phyloP scores from a whole-genome alignment of 2,888 invertebrate species.

The Nephrotoma appendiculata region DNA sequence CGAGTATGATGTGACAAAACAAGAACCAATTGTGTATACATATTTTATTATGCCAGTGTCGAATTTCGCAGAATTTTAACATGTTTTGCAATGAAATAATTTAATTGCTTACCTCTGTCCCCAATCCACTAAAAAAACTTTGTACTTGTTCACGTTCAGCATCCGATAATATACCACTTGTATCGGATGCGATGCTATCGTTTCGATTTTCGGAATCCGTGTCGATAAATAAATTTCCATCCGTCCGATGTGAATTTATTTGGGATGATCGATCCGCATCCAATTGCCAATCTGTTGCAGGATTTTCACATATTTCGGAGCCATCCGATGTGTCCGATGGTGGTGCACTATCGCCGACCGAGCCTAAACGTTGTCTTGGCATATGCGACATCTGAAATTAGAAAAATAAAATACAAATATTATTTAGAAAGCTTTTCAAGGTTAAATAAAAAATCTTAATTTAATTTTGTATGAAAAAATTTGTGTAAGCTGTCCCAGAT shows the following conservation, averaged over 20 bases:
- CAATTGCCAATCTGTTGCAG: conserved; percentile 24
- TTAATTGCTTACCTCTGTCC: conserved; percentile 41
- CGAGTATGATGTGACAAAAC: background rate
- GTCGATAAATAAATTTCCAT: conserved; percentile 24
- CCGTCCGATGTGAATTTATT: conserved; percentile 19
- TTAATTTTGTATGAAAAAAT: too few species aligned
- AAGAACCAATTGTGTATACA: background rate
- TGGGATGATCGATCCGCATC: conserved; percentile 23
- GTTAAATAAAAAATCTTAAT: too few species aligned
- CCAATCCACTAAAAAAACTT: conserved; percentile 58
- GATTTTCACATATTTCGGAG: conserved; percentile 27
- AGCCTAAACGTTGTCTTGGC: conserved; percentile 39
- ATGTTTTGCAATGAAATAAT: background rate
- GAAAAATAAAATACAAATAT: background rate
- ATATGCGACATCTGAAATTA: conserved; percentile 18
- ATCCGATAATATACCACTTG: conserved; percentile 38
- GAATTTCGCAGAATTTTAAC: background rate
- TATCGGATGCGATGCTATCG: conserved; percentile 30
- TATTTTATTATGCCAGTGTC: background rate
- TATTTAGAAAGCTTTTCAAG: too few species aligned
- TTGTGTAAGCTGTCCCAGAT: too few species aligned
- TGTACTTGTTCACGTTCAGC: conserved; percentile 54
- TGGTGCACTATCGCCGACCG: conserved; percentile 43
- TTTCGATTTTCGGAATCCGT: conserved; percentile 25
- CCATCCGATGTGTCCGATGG: conserved; percentile 40